Base-by-base conservation (phyloP, 23 tunicate species). In the Phallusia fumigata region DNA sequence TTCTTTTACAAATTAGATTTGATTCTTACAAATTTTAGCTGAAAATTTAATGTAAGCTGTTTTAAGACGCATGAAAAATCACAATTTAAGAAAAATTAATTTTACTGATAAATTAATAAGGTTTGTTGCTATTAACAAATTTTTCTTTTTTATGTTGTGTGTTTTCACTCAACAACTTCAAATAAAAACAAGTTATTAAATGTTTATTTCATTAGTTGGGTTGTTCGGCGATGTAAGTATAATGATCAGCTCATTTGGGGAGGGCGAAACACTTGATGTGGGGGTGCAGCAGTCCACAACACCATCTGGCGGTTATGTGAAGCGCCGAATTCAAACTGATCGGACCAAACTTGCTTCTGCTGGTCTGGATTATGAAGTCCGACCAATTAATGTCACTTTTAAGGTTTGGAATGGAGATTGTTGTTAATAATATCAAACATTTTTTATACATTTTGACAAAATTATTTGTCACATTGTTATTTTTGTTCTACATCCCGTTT, bases 341-440 rank as follows among this genome's bases (percentile, higher is more conserved):
- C 52, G 45, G 30, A 79, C 72, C 0, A 82, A 73, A 81, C 35
- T 31, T 47, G 96, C 90, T 5, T 82, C 64, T 2, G 88, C 84
- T 13, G 82, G 75, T 33, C 47, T 77, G 74, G 97, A 92, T 81
- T 92, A 92, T 65, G 91, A 92, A 92, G 83, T 76, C 0, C 35
- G 92, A 65, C 75, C 36, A 21, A 65, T 65, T 6, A 87, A 92
- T 79, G 65, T 88, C 19, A 77, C 91, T 33, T 87, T 92, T 65
- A 77, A 81, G 82, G 97, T 92, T 84, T 31, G 79, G 0, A 31
- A 21, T 28, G 40, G 76, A 33, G 19, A 3, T 32, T 3, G 10
- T 40, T 40, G 47, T 40, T 3, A 40, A 40, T 40, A 40, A 40
- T 13, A 51, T 51, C 58, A 51, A 51, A 51, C 58, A 51, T 18